Evolutionary conservation across 2,113 vertebrate species (phyloP).

Genomic region (Podiceps cristatus): DNA sequence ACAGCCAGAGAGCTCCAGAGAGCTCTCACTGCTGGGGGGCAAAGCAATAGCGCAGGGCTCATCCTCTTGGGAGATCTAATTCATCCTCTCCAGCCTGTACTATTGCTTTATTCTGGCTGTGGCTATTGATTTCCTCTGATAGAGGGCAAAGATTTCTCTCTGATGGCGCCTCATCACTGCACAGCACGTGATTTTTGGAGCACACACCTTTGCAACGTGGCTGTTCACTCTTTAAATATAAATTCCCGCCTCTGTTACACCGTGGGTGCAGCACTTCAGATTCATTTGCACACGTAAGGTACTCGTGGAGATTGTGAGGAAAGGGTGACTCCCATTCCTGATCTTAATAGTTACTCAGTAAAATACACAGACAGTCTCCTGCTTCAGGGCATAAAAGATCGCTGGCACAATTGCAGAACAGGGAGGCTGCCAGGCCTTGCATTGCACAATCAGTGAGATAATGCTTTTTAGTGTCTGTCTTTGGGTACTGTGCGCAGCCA

Average conservation of each 20-base stretch:
- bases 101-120: background rate
- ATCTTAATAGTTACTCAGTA: background rate
- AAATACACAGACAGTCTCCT: background rate
- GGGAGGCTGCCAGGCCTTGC: background rate
- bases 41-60: no score
- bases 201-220: background rate
- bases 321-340: background rate
- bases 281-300: background rate
- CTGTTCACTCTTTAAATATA: background rate
- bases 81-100: background rate
- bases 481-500: background rate
- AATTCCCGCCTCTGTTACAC: background rate
- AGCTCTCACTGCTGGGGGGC: background rate
- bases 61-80: background rate
- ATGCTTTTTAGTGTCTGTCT: background rate
- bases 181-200: background rate
- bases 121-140: background rate
- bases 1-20: background rate
- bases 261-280: background rate
- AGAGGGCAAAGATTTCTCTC: background rate
- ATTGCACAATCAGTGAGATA: background rate
- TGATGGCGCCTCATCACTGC: background rate
- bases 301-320: background rate
- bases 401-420: accelerated
- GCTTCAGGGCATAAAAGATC: background rate